Percentiles rank a stretch among this genome's conserved stretches.
Evolutionary conservation across 2,113 vertebrate species (phyloP).

Genomic region (Leptobrachium ailaonicum): DNA sequence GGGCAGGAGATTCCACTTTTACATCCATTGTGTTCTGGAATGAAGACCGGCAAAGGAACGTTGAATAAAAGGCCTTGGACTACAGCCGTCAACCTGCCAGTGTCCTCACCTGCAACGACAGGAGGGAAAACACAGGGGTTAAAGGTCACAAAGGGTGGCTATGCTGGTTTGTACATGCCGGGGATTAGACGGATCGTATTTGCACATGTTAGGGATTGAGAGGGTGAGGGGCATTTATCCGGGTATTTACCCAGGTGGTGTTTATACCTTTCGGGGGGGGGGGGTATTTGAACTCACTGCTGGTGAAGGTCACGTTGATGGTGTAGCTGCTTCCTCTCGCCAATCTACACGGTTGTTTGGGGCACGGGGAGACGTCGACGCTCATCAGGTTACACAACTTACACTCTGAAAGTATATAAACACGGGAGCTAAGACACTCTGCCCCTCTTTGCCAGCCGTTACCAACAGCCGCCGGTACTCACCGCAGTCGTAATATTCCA

Average conservation of each 20-base stretch:
- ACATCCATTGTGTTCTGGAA: constrained; percentile 86
- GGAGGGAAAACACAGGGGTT: neutral
- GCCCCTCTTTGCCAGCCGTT: no score
- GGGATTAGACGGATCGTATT: no score
- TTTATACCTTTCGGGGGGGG: neutral
- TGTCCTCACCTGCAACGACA: constrained; percentile 68
- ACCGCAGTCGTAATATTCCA: constrained; percentile 27
- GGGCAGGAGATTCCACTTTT: constrained; percentile 89
- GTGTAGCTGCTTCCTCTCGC: constrained; percentile 79
- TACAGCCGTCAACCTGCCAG: constrained; percentile 73
- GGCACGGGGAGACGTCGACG: constrained; percentile 83
- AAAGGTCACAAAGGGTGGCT: neutral
- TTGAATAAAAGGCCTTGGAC: constrained; percentile 81
- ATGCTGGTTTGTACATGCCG: no score
- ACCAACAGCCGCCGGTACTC: neutral
- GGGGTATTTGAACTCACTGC: constrained; percentile 69
- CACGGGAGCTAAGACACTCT: no score
- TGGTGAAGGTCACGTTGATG: constrained; percentile 90
- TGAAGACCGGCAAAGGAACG: constrained; percentile 76
- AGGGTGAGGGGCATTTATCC: no score
- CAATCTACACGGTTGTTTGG: constrained; percentile 80
- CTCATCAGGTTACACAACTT: constrained; percentile 72
- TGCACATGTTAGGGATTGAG: no score
- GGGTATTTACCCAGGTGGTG: neutral
- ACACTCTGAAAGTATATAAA: neutral